Percentiles rank a stretch among this genome's conserved stretches.
phyloP scores from a whole-genome alignment of 2,888 invertebrate species.

The Ametastegia equiseti region DNA sequence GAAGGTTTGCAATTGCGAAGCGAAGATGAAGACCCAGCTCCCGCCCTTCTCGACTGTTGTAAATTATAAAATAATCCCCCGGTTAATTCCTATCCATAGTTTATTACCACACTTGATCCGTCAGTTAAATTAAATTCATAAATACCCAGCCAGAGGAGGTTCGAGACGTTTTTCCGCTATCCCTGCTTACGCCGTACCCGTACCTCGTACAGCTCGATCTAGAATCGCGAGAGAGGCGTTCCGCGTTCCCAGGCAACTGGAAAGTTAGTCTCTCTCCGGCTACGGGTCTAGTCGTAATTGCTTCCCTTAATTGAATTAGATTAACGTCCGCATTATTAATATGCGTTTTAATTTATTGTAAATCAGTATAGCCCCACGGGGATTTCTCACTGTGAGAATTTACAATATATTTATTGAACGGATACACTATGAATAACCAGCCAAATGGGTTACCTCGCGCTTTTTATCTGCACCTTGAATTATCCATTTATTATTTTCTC shows the following conservation, averaged over 20 bases:
- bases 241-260: constrained; percentile 26
- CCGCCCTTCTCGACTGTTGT: constrained; percentile 57
- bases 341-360: constrained; percentile 1
- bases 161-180: constrained; percentile 46
- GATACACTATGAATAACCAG: too few relatives aligned
- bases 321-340: constrained; percentile 44
- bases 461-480: too few relatives aligned
- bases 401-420: neutral
- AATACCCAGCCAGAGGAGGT: constrained; percentile 56
- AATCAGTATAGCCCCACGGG: neutral
- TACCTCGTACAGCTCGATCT: constrained; percentile 43
- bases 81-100: constrained; percentile 70
- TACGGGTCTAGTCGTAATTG: constrained; percentile 26
- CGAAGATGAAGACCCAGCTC: neutral
- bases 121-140: constrained; percentile 69
- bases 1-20: constrained; percentile 9
- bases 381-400: neutral
- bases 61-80: constrained; percentile 72
- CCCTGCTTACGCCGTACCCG: constrained; percentile 50
- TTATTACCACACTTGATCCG: constrained; percentile 67
- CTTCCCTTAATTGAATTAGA: constrained; percentile 39
- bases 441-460: too few relatives aligned
- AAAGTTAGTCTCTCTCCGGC: constrained; percentile 27
- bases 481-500: too few relatives aligned
- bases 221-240: constrained; percentile 19